Evolutionary conservation across 1,140 invertebrate species (phyloP), one percentile per base, ranked within the genome.

Genomic region (Drosophila littoralis): DNA sequence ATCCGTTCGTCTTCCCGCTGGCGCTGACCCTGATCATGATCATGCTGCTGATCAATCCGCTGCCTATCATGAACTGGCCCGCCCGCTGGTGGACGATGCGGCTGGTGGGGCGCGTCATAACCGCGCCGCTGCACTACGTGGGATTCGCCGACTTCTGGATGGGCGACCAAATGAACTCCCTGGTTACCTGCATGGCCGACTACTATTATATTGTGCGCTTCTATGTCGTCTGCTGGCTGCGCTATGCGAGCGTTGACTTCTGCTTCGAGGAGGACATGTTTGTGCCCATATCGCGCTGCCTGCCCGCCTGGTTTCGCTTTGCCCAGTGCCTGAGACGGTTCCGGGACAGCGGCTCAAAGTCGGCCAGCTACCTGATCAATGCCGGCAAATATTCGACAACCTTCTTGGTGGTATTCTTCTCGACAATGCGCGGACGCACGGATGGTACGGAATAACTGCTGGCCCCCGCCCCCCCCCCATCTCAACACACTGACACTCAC

Each of bases 141-240:
- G 95, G 94, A 10, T 98, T 98, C 91, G 97, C 97, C 58, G 97
- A 98, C 93, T 98, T 98, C 93, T 98, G 97, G 97, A 94, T 98
- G 63, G 97, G 96, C 60, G 97, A 98, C 93, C 97, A 98, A 92
- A 93, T 98, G 33, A 98, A 97, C 88, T 97, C 96, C 77, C 92
- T 98, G 40, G 94, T 94, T 2, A 94, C 94, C 10, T 95, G 96
- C 12, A 93, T 98, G 36, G 91, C 96, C 22, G 97, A 98, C 86
- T 94, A 97, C 75, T 96, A 98, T 79, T 97, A 95, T 91, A 94
- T 97, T 28, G 82, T 96, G 28, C 94, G 94, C 51, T 95, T 95
- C 78, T 95, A 95, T 70, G 82, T 93, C 4, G 92, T 92, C 2
- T 94, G 94, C 69, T 93, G 93, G 55, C 91, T 93, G 59, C 93